Conservation (phyloP, 2,888 invertebrate species). For the Schizaphis graminum region DNA sequence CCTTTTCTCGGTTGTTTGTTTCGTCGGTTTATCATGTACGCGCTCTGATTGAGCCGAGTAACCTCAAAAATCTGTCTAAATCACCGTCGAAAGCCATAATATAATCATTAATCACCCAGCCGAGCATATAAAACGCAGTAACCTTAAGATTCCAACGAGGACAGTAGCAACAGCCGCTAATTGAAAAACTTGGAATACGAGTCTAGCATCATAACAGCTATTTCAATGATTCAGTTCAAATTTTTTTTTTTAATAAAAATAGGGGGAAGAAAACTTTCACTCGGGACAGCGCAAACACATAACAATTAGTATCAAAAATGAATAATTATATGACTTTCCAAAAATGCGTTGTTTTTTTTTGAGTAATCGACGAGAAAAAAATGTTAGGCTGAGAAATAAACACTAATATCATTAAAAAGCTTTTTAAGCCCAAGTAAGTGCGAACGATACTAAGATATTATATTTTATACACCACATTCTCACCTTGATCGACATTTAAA, state of each 20-base stretch:
- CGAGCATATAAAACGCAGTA: background rate
- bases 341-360: background rate
- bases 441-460: background rate
- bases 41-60: conserved; percentile 58
- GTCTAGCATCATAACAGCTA: background rate
- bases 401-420: background rate
- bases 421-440: background rate
- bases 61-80: conserved; percentile 44
- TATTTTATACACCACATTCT: background rate
- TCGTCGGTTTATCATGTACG: background rate
- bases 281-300: background rate
- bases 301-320: background rate
- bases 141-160: background rate
- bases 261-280: background rate
- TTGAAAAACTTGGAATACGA: background rate
- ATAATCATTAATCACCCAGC: conserved; percentile 11
- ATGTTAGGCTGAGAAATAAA: background rate
- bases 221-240: background rate
- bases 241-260: background rate
- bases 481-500: conserved; percentile 39
- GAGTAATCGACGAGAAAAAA: background rate
- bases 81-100: background rate
- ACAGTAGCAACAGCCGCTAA: background rate
- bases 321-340: background rate
- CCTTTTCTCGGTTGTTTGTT: background rate